Conservation (phyloP, 1,140 invertebrate genomes). For the Periplaneta americana region DNA sequence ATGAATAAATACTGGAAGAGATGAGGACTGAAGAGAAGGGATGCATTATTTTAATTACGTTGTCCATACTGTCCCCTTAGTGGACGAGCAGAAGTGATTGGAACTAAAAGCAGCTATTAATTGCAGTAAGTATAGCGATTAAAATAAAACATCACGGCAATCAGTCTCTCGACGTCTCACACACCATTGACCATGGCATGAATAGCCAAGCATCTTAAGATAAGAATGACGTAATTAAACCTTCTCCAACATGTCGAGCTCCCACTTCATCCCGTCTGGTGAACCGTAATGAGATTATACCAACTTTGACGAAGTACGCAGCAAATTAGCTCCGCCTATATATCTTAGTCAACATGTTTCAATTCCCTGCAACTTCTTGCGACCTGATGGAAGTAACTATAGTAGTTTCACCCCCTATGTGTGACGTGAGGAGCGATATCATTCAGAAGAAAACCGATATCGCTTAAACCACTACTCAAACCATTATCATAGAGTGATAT, state of each 20-base stretch:
- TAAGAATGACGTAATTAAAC: background rate
- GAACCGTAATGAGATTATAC: background rate
- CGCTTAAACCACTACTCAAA: too few species aligned
- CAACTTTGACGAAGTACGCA: background rate
- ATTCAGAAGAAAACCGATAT: background rate
- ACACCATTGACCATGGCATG: background rate
- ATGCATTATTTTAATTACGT: too few species aligned
- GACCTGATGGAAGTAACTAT: background rate
- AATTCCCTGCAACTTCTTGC: background rate
- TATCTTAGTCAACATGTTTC: background rate
- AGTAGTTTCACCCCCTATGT: background rate
- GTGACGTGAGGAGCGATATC: background rate
- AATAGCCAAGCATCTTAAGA: background rate
- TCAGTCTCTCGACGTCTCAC: background rate
- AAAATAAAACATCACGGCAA: background rate
- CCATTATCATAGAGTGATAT: too few species aligned
- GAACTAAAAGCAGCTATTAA: too few species aligned
- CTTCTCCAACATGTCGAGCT: background rate
- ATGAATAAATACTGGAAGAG: too few species aligned
- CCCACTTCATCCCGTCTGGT: background rate
- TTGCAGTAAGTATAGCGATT: too few species aligned
- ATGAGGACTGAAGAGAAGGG: too few species aligned
- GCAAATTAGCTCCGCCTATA: background rate
- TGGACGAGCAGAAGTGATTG: too few species aligned
- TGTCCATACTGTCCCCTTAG: too few species aligned